Percentiles rank a stretch among this genome's conserved stretches.
phyloP scores from a whole-genome alignment of 2,888 invertebrate species.

The Eudemis profundana region DNA sequence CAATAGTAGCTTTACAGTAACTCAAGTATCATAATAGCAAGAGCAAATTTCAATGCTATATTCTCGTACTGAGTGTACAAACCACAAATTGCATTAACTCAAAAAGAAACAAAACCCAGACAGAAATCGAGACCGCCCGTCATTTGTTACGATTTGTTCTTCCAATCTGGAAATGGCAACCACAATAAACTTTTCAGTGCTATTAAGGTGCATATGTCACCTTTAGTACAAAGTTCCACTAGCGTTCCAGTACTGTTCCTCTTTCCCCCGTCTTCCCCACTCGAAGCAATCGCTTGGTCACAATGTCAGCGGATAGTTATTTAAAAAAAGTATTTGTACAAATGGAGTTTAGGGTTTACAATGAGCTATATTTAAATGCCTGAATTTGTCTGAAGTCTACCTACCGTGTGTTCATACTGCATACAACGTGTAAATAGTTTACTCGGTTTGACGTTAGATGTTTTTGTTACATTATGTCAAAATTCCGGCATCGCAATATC shows the following conservation, averaged over 20 bases:
- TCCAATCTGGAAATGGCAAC: slow-evolving; percentile 53
- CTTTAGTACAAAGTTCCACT: slow-evolving; percentile 57
- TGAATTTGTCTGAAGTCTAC: too few relatives aligned
- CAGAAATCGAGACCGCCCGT: slow-evolving; percentile 16
- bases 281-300: slow-evolving; percentile 39
- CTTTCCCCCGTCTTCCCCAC: slow-evolving; percentile 39
- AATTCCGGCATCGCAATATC: too few relatives aligned
- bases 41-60: not conserved
- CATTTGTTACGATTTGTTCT: slow-evolving; percentile 22
- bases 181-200: slow-evolving; percentile 52
- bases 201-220: slow-evolving; percentile 61
- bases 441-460: too few relatives aligned
- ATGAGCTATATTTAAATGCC: too few relatives aligned
- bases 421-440: too few relatives aligned
- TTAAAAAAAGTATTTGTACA: not conserved
- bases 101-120: slow-evolving; percentile 42
- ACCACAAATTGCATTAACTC: slow-evolving; percentile 40
- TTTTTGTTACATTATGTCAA: too few relatives aligned
- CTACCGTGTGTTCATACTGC: too few relatives aligned
- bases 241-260: slow-evolving; percentile 47
- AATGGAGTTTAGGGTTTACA: too few relatives aligned
- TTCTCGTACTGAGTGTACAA: not conserved
- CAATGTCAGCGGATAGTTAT: slow-evolving; percentile 28
- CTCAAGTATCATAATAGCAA: not conserved
- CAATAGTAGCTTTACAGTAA: too few relatives aligned